Percentiles rank a stretch among this genome's conserved stretches.
These are phyloP conservation scores for Seira sanloemensis DNA, from an alignment of 2,888 invertebrate genomes.

Conservation along the genomic window DNA sequence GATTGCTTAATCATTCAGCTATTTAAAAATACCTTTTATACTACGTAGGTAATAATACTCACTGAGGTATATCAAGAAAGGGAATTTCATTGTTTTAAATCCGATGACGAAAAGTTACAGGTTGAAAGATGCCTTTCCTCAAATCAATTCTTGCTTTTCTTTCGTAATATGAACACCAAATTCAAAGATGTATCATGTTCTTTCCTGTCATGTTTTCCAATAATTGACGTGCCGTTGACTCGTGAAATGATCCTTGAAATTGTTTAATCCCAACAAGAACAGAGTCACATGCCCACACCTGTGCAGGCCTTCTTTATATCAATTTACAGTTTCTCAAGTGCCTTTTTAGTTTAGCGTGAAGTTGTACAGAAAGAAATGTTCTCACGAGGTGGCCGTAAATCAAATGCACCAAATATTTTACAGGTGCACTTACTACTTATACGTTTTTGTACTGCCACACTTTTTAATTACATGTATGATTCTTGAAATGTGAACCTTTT, in stretches of 20 bases:
- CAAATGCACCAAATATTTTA: not conserved
- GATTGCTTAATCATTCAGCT: too few relatives aligned
- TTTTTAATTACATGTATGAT: not conserved
- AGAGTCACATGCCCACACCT: slow-evolving; percentile 31
- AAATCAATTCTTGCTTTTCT: not conserved
- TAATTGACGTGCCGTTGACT: slow-evolving; percentile 30
- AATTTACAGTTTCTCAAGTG: not conserved
- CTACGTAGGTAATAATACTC: too few relatives aligned
- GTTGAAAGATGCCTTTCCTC: not conserved
- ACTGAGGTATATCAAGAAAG: too few relatives aligned
- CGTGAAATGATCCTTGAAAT: slow-evolving; percentile 56
- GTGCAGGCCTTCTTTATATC: not conserved
- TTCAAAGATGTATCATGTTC: not conserved
- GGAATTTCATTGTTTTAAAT: too few relatives aligned
- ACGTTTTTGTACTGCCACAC: not conserved
- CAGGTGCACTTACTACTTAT: too few relatives aligned
- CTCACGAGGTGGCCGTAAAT: not conserved
- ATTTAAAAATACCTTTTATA: too few relatives aligned
- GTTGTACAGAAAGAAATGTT: not conserved
- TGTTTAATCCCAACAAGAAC: slow-evolving; percentile 31
- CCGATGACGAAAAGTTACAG: too few relatives aligned
- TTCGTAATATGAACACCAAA: not conserved
- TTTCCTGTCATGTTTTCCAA: not conserved
- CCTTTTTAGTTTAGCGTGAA: not conserved
- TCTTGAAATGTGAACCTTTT: not conserved